Percentiles rank a stretch among this genome's conserved stretches.
These are phyloP conservation scores for Acipenser ruthenus DNA, from an alignment of 2,797 vertebrate genomes.

Conservation along the genomic window DNA sequence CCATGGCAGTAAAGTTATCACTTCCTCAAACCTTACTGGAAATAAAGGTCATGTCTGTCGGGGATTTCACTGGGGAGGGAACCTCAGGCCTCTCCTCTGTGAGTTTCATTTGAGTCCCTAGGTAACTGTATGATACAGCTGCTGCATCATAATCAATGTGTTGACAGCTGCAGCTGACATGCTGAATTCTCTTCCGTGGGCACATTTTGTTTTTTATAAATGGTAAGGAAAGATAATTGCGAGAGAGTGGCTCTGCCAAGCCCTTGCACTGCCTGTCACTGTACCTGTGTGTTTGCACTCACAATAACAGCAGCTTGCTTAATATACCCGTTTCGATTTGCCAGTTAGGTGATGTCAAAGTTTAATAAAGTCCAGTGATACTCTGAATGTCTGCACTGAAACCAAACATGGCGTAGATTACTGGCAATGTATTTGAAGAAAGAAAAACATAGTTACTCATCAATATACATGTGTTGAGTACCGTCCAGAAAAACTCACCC, in stretches of 20 bases:
- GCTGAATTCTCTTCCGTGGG: constrained; percentile 28
- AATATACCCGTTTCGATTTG: neutral
- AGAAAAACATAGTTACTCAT: neutral
- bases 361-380: no score
- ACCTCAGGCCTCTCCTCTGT: neutral
- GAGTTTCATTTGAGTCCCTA: constrained; percentile 39
- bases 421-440: neutral
- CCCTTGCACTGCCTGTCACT: neutral
- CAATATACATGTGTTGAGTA: neutral
- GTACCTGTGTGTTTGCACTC: constrained; percentile 1
- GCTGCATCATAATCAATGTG: constrained; percentile 44
- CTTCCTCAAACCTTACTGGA: constrained; percentile 7
- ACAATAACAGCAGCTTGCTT: neutral
- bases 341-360: neutral
- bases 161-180: constrained; percentile 70
- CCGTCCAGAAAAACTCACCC: neutral
- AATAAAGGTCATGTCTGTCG: neutral
- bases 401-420: neutral
- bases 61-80: neutral
- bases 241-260: neutral
- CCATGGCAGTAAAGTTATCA: constrained; percentile 24
- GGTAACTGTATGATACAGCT: constrained; percentile 49
- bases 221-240: neutral
- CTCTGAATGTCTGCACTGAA: neutral
- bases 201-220: constrained; percentile 13